Base-by-base conservation (phyloP, 2,113 vertebrate genomes). In the Climacteris rufus region DNA sequence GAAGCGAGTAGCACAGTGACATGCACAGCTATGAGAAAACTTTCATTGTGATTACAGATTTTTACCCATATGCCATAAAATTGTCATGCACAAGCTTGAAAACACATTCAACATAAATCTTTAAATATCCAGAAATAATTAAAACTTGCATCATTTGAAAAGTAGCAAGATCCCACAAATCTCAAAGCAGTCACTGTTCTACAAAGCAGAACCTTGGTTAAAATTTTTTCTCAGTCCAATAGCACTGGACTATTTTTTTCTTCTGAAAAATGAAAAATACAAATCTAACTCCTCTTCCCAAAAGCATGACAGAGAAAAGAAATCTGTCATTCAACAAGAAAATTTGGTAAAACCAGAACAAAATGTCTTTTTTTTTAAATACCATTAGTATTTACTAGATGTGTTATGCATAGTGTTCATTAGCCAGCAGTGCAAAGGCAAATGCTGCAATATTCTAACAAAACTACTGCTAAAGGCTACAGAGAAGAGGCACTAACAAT, bases 271-370 rank as follows among this genome's bases (percentile, higher is more conserved):
- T 7, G 3, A 86, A 88, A 86, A 77, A 33, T 10, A 69, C 3
- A 64, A 54, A 56, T n/a, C 13, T 60, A 91, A 80, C 6, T 2
- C 13, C 4, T 60, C 42, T 52, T 74, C 24, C 7, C 9, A 77
- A 75, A 93, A 87, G 8, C n/a, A 60, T 3, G 13, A 47, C 3
- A 28, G 15, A 54, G 49, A 60, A 76, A 72, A 65, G 7, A 84
- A 83, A 66, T 27, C 22, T 44, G 28, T 47, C 7, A 61, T 45
- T 78, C 21, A 50, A 8, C 69, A 61, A 82, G 22, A 83, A 70
- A 83, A 52, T 1, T 66, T 17, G 2, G 2, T 42, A 77, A 76
- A 83, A n/a, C 0, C 3, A 47, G 30, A 77, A 13, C 0, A 71
- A 64, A 33, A 7, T 1, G 2, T 25, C 8, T 44, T 37, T 56